Base-by-base conservation (phyloP, 2,113 vertebrate genomes). In the Chaetodon auriga region DNA sequence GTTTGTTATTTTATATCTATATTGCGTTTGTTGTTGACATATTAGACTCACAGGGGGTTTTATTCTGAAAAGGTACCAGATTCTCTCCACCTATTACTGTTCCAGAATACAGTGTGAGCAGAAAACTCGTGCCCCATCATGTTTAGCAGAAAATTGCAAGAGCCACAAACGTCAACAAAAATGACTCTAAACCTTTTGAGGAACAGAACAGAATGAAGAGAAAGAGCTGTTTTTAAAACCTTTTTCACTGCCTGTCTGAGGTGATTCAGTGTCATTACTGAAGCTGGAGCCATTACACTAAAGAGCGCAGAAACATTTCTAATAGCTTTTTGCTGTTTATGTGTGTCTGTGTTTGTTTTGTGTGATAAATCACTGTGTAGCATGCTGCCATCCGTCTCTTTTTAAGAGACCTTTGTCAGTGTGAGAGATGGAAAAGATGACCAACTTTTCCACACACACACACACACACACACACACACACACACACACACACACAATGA, bases 231-330 rank as follows among this genome's bases (percentile, higher is more conserved):
- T 35, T 25, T 35, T 23, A 21, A 60, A 61, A 38, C 25, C 16
- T 61, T 68, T 46, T 48, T n/a, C 66, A 46, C 16, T 6, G 23
- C 36, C 55, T 15, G 38, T 46, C 70, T 30, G 68, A 49, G 6
- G 49, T 74, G 51, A 78, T 82, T 79, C 60, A 54, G 64, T 74
- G 69, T 69, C 69, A 69, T 78, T 82, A 57, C 41, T 69, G 68
- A 51, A 69, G 68, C 68, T 68, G 30, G 18, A 74, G 45, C 45
- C 45, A 51, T 78, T 58, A 51, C 54, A 35, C 48, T 55, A 30
- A 68, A 68, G 35, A 38, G 53, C 70, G 68, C 57, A 41, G 61
- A 78, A 73, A n/a, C 49, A 41, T 12, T 38, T 23, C 36, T 38
- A 74, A 71, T 75, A 41, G 62, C 62, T 66, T 68, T 51, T 60